These are phyloP conservation scores for Thaumetopoea pityocampa DNA, from an alignment of 1,140 invertebrate species.

Conservation along the genomic window DNA sequence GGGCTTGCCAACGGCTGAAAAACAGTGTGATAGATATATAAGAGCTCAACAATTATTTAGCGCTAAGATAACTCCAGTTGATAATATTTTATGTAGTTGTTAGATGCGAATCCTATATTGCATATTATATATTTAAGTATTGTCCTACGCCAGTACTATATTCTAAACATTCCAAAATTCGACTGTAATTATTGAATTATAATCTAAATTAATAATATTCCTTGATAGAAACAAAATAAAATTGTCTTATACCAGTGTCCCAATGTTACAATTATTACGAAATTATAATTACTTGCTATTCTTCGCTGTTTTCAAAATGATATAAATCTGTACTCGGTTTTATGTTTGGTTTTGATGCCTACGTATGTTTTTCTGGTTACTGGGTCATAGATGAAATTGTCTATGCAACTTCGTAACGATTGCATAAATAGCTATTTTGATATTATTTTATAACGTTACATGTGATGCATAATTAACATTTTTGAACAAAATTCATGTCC, in stretches of 20 bases:
- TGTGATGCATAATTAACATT: conserved; percentile 23
- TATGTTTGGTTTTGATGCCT: too few species aligned
- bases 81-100: conserved; percentile 38
- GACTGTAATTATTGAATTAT: conserved; percentile 22
- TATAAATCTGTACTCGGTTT: too few species aligned
- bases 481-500: conserved; percentile 10
- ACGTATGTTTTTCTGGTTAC: too few species aligned
- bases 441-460: too few species aligned
- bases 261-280: too few species aligned
- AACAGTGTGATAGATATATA: conserved; percentile 52
- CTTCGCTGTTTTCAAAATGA: too few species aligned
- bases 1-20: conserved; percentile 43
- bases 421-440: too few species aligned
- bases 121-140: conserved; percentile 32
- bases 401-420: too few species aligned
- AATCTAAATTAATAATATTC: too few species aligned
- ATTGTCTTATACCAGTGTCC: neutral
- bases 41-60: conserved; percentile 56
- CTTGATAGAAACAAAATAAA: conserved; percentile 9
- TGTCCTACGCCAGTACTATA: conserved; percentile 29
- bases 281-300: too few species aligned
- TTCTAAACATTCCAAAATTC: conserved; percentile 43
- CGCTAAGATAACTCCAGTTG: conserved; percentile 36
- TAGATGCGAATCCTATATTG: conserved; percentile 34
- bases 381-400: too few species aligned